Evolutionary conservation across 2,113 vertebrate species (phyloP), one percentile per base, ranked within the genome.

Genomic region (Choloepus hoffmanni): DNA sequence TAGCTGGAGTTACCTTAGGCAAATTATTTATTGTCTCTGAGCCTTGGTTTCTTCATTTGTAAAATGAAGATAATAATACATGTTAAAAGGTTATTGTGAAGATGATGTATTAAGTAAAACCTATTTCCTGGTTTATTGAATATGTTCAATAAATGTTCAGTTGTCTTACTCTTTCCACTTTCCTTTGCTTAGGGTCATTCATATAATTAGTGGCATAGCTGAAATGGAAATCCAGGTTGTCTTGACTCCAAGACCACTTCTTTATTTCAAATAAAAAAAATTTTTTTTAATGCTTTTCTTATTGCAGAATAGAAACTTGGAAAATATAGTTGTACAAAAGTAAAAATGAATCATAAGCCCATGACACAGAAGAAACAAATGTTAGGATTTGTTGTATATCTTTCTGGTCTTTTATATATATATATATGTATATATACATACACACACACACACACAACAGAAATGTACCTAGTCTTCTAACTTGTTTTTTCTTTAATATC

Each of bases 241-340:
- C 92, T 28, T 85, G 50, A 58, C 23, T 43, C 50, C 2, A 90
- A 87, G 23, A 68, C 6, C 8, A 55, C 90, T 23, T 85, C n/a
- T 89, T 91, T 84, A 95, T 58, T 93, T 93, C 89, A 60, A 94
- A 81, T 85, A 45, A 74, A 92, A 96, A 79, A 36, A 16, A 28
- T 16, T 26, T 36, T 36, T 36, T 36, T 36, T 36, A 36, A 36
- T 58, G 11, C 5, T 40, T 60, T 83, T 58, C 28, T 92, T 70
- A 84, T 43, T 89, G 50, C 24, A 95, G 65, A 93, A 73, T 40
- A 72, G 16, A 65, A 79, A 96, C 21, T 74, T 92, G 74, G 26
- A 93, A 86, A 86, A 82, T 60, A 74, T 26, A 95, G 45, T 40
- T 92, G 53, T 36, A 36, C 8, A 76, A 13, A 90, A 86, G 77